Evolutionary conservation across 2,113 vertebrate species (phyloP).

Genomic region (Ibidorhyncha struthersii): DNA sequence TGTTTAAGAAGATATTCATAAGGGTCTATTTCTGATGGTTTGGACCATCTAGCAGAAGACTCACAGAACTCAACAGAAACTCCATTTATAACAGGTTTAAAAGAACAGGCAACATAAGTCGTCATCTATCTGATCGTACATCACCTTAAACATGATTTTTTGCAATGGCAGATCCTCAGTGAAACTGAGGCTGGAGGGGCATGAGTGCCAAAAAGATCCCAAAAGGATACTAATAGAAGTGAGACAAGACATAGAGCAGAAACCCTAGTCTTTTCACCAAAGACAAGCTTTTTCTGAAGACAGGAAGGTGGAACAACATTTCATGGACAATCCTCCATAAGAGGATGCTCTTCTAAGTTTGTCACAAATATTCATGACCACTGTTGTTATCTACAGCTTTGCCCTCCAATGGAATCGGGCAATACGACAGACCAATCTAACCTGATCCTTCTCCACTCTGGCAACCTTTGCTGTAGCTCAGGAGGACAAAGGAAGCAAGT

Average conservation of each 20-base stretch:
- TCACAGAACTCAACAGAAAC: neutral
- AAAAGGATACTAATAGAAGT: neutral
- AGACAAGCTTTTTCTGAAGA: neutral
- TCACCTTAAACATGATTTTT: neutral
- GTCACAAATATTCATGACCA: neutral
- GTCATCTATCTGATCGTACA: neutral
- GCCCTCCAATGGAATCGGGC: rapidly evolving
- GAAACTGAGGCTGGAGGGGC: neutral
- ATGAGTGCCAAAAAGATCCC: neutral
- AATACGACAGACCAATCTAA: neutral
- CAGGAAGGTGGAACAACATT: neutral
- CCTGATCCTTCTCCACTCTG: neutral
- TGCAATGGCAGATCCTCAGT: neutral
- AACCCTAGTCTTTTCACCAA: neutral
- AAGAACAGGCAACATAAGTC: neutral
- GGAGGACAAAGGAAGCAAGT: neutral
- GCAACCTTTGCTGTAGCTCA: neutral
- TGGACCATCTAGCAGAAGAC: neutral
- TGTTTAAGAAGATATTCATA: neutral
- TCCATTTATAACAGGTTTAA: neutral
- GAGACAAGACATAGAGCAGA: neutral
- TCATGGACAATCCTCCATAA: rapidly evolving
- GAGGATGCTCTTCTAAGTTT: rapidly evolving
- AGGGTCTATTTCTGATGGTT: neutral
- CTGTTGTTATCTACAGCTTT: neutral